Base-by-base conservation (phyloP, 1,140 invertebrate species). In the Ips typographus region DNA sequence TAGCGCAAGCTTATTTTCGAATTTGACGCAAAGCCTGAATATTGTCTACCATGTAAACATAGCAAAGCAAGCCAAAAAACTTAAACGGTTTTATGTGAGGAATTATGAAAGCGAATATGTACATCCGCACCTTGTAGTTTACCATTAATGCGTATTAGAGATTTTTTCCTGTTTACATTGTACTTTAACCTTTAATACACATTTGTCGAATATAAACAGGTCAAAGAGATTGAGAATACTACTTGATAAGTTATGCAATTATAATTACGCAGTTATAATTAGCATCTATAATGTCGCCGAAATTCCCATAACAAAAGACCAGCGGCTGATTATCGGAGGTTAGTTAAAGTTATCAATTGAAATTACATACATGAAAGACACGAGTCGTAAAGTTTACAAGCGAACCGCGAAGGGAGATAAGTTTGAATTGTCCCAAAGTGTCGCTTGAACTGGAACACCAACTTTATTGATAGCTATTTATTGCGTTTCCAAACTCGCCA, bases 111-210 rank as follows among this genome's bases (percentile, higher is more conserved):
- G 22, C 22, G 0, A 22, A 22, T 22, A 22, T 22, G 22, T 22
- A 22, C 22, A 22, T 22, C 22, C 22, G 22, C 22, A 22, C 22
- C 22, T 22, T 22, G 22, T 22, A 22, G 22, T 22, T 22, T 22
- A 22, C 22, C 22, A 55, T 37, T 22, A 55, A 59, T 59, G 57
- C 57, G 57, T 36, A 40, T 40, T 59, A 59, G 2, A 38, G 40
- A 36, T 40, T 61, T 61, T 61, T 61, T 61, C 43, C 59, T 61
- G 43, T 61, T 61, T 61, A 61, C 38, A 8, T 47, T 63, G 61
- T 63, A 63, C 61, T 63, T 63, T 63, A 63, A 63, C 61, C 61
- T 63, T 63, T 63, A 52, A 63, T 52, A 52, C 52, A 63, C 44
- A 52, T 63, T 49, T 52, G 39, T 40, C 44, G 61, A 22, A 22